Conservation (phyloP, 2,888 invertebrate genomes). For the Caenorhabditis sp. region DNA sequence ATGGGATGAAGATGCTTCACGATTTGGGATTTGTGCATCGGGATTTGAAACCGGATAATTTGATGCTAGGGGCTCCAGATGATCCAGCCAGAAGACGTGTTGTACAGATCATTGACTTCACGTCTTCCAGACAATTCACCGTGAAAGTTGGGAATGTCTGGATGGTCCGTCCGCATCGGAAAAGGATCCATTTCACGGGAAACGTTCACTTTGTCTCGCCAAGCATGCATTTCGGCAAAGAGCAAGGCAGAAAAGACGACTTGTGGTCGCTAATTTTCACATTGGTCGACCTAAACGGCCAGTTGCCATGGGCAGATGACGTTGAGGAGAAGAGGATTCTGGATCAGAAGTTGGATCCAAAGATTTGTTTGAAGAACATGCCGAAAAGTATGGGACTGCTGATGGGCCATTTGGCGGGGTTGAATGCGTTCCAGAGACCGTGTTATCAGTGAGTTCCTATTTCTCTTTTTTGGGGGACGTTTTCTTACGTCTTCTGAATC, state of each 20-base stretch:
- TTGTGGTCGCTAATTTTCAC: conserved; percentile 41
- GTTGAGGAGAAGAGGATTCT: background rate
- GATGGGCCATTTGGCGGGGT: background rate
- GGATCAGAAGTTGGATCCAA: background rate
- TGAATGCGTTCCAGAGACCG: background rate
- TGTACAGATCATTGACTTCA: conserved; percentile 77
- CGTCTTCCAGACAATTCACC: conserved; percentile 68
- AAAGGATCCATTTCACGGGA: conserved; percentile 72
- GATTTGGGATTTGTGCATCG: conserved; percentile 66
- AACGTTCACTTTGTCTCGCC: conserved; percentile 73
- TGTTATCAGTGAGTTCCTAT: background rate
- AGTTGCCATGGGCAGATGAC: conserved; percentile 10
- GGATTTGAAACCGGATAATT: conserved; percentile 65
- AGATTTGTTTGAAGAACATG: background rate
- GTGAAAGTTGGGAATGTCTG: conserved; percentile 23
- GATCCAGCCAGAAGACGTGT: conserved; percentile 67
- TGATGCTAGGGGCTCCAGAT: conserved; percentile 68
- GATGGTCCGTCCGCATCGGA: conserved; percentile 67
- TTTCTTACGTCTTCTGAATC: background rate
- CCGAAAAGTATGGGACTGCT: background rate
- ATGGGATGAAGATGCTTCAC: conserved; percentile 64
- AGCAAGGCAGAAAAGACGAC: conserved; percentile 64
- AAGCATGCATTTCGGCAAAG: conserved; percentile 68
- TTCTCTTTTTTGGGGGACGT: background rate
- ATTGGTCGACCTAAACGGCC: conserved; percentile 17